A percentile compares a stretch with the other conserved stretches of the same genome.
These are phyloP conservation scores for Rhimphoctona megacephalus DNA, from an alignment of 2,888 invertebrate species.

Conservation along the genomic window DNA sequence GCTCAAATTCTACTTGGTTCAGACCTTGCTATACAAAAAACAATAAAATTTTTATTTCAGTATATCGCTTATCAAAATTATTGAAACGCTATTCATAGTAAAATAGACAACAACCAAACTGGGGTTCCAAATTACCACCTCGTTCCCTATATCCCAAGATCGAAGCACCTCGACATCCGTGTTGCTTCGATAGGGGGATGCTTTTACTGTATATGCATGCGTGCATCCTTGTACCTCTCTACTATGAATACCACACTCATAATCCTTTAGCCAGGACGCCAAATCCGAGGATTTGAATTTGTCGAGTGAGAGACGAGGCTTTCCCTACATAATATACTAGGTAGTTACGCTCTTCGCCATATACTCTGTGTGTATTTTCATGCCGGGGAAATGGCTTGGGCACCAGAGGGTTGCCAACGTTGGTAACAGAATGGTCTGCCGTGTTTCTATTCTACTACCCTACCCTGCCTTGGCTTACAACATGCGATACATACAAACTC, in stretches of 20 bases:
- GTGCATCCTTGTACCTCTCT: conserved; percentile 17
- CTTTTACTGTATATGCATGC: conserved; percentile 5
- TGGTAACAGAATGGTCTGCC: conserved; percentile 39
- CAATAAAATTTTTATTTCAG: background rate
- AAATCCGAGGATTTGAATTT: conserved; percentile 77
- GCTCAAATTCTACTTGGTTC: background rate
- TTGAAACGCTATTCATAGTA: background rate
- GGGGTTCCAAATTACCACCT: background rate
- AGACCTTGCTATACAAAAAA: background rate
- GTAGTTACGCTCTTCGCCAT: conserved; percentile 53
- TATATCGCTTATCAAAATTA: background rate
- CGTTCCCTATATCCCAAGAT: background rate
- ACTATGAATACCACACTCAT: conserved; percentile 65
- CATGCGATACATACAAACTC: conserved; percentile 30
- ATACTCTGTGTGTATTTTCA: conserved; percentile 13
- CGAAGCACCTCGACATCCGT: conserved; percentile 52
- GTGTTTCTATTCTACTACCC: conserved; percentile 3
- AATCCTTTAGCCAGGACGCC: conserved; percentile 71
- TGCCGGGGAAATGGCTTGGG: conserved; percentile 23
- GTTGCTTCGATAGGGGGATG: conserved; percentile 15
- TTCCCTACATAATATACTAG: conserved; percentile 75
- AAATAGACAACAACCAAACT: background rate
- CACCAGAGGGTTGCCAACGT: conserved; percentile 40
- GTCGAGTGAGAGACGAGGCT: conserved; percentile 73
- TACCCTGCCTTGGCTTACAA: conserved; percentile 20